Conservation (phyloP, 2,113 vertebrate genomes). For the Hassar affinis region DNA sequence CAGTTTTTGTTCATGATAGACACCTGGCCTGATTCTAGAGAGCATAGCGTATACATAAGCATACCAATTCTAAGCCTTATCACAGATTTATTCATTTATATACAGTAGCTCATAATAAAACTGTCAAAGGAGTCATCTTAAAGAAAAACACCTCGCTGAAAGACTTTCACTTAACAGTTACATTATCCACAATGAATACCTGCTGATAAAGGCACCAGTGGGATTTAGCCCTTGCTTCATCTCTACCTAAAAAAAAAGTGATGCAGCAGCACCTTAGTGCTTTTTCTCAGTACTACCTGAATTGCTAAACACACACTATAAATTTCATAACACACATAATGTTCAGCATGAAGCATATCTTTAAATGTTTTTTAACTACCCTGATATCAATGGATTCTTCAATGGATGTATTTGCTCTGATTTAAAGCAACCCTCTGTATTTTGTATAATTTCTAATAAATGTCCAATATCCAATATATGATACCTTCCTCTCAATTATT, state of each 20-base stretch:
- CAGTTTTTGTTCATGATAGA: slow-evolving; percentile 3
- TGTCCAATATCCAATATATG: not conserved
- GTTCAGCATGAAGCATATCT: not conserved
- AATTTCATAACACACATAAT: not conserved
- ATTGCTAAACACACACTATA: not conserved
- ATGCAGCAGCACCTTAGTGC: not conserved
- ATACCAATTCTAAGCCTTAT: not conserved
- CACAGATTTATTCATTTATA: not conserved
- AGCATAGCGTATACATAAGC: no score
- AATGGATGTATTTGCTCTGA: not conserved
- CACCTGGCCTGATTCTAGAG: not conserved
- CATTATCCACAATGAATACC: not conserved
- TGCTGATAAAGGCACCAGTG: not conserved
- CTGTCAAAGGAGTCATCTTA: not conserved
- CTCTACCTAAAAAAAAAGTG: not conserved
- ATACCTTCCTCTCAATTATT: not conserved
- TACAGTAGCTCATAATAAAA: not conserved
- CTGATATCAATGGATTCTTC: not conserved
- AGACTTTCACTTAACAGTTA: not conserved
- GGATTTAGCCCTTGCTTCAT: not conserved
- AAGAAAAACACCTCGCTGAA: not conserved
- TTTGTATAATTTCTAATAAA: not conserved
- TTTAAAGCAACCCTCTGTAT: not conserved
- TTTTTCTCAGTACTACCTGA: no score
- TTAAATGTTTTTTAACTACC: not conserved